Evolutionary conservation across 2,113 vertebrate species (phyloP).

Genomic region (Lepisosteus osseus): DNA sequence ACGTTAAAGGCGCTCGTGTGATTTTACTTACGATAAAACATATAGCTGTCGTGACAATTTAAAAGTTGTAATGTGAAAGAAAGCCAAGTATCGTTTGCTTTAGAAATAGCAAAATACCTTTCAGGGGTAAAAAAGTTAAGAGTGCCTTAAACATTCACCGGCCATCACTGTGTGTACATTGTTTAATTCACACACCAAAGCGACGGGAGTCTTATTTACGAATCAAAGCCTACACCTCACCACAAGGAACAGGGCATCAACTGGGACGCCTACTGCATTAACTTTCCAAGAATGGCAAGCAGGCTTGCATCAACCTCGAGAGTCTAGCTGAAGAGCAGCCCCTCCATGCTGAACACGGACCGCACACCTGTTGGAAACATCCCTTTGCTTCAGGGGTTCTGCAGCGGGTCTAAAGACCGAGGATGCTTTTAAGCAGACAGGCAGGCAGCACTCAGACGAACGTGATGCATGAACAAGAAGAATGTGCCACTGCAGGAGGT

Average conservation of each 20-base stretch:
- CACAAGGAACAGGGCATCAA: constrained; percentile 54
- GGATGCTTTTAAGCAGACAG: constrained; percentile 36
- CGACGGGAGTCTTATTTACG: constrained; percentile 58
- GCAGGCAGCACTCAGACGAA: constrained; percentile 10
- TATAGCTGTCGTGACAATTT: too few species aligned
- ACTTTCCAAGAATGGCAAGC: constrained; percentile 63
- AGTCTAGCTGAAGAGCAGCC: constrained; percentile 38
- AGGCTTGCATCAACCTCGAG: constrained; percentile 63
- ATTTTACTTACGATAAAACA: too few species aligned
- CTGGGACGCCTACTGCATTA: constrained; percentile 56
- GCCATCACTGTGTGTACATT: not conserved
- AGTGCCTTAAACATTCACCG: constrained; percentile 9
- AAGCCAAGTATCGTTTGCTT: constrained; percentile 20
- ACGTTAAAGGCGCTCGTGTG: too few species aligned
- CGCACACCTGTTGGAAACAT: constrained; percentile 24
- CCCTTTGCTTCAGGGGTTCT: constrained; percentile 25
- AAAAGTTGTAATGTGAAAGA: not conserved
- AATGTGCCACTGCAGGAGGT: not conserved
- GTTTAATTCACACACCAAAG: constrained; percentile 42
- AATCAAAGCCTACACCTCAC: constrained; percentile 54
- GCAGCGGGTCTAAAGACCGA: constrained; percentile 25
- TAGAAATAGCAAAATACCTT: constrained; percentile 12
- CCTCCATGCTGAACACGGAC: constrained; percentile 8
- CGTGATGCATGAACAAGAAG: not conserved
- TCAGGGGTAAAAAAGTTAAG: not conserved